Evolutionary conservation across 2,113 vertebrate species (phyloP).

Genomic region (Syrmaticus mikado): DNA sequence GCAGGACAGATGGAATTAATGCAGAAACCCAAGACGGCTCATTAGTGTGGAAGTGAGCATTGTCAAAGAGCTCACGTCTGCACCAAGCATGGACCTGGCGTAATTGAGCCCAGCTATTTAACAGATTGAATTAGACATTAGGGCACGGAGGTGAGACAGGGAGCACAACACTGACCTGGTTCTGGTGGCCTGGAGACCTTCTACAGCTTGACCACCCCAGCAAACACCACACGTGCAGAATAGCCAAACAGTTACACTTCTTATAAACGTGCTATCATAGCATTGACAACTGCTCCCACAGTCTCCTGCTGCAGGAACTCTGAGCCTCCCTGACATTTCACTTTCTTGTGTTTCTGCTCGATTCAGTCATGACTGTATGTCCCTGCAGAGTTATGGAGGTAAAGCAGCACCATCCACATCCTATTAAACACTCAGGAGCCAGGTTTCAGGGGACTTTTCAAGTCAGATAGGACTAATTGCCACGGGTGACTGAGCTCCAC

Average conservation of each 20-base stretch:
- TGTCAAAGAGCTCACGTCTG: neutral
- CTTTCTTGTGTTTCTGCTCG: constrained; percentile 29
- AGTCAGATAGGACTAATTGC: neutral
- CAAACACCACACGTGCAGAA: fast-evolving
- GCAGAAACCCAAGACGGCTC: constrained; percentile 17
- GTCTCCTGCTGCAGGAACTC: neutral
- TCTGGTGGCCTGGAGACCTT: neutral
- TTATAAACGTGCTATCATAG: neutral
- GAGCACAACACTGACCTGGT: neutral
- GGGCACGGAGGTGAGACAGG: fast-evolving
- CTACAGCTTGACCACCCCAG: neutral
- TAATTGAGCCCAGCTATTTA: neutral
- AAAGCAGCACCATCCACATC: constrained; percentile 39
- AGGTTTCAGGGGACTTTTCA: neutral
- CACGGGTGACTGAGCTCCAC: neutral
- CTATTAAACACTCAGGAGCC: neutral
- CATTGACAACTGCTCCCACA: neutral
- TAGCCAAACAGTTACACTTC: neutral
- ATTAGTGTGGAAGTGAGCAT: neutral
- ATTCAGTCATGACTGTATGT: constrained; percentile 34
- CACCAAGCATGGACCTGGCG: neutral
- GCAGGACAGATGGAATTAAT: neutral
- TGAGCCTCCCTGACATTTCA: neutral
- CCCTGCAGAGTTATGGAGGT: constrained; percentile 40
- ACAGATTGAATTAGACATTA: neutral